Base-by-base conservation (phyloP, 2,113 vertebrate genomes). In the Miniopterus natalensis region DNA sequence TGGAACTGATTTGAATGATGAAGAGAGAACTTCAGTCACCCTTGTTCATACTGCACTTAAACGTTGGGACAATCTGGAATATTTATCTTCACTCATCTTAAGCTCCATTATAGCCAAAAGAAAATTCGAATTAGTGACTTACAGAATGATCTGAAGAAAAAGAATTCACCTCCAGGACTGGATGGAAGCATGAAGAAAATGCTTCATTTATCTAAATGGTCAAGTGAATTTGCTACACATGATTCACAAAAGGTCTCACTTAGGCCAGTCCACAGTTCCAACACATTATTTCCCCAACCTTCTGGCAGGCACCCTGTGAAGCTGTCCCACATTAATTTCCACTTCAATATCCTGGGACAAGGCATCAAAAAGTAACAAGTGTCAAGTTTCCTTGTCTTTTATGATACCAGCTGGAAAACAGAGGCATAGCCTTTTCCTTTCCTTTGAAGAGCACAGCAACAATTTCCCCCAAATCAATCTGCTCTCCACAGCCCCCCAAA, bases 1-100 rank as follows among this genome's bases (percentile, higher is more conserved):
- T 99, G 99, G 99, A 97, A 97, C 97, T 97, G 90, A 94, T 96
- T 97, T 95, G 92, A 96, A 97, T 89, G 97, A 94, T 94, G 96
- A 96, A 97, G 80, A 96, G 83, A 97, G 97, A 97, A 98, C 0
- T 98, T 97, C 98, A 98, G 75, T 90, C 96, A 98, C 93, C 98
- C 92, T 97, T 98, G 97, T 97, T 92, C 75, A 98, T 96, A 96
- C 96, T 94, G 98, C 86, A 97, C 95, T 97, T 95, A 96, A 98
- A 87, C 95, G 95, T 31, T 94, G 88, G 96, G 98, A 97, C 92
- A 98, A 90, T 94, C 96, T 95, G 91, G 97, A 98, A 97, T 96
- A 97, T 92, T 97, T 97, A 92, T 95, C 91, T 95, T 98, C 92
- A 95, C 94, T 95, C 93, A 97, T 96, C 95, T 97, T 94, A 97